Evolutionary conservation across 2,888 invertebrate genomes (phyloP).

Genomic region (Ctena decussata): DNA sequence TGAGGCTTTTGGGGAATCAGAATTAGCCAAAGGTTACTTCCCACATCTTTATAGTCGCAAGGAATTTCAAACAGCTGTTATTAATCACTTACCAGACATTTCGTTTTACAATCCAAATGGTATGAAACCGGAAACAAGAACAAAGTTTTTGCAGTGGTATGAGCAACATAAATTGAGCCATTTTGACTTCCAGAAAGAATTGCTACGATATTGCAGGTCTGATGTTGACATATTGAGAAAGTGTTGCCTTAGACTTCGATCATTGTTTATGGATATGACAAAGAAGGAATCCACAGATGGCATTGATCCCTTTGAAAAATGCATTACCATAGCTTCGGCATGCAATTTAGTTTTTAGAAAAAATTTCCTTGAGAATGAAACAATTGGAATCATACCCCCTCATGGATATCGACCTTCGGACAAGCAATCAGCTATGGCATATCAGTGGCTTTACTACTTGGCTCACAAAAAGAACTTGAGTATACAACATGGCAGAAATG

Average conservation of each 20-base stretch:
- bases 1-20: neutral
- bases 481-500: constrained; percentile 25
- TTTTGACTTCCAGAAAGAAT: constrained; percentile 52
- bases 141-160: neutral
- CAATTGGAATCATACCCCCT: neutral
- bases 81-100: neutral
- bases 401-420: neutral
- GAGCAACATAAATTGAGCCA: neutral
- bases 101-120: neutral
- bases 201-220: constrained; percentile 49
- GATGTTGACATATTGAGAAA: constrained; percentile 51
- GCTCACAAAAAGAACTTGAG: neutral
- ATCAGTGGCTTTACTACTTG: constrained; percentile 8
- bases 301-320: neutral
- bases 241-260: constrained; percentile 35
- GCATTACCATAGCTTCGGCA: neutral
- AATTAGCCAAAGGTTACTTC: neutral
- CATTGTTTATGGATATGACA: neutral
- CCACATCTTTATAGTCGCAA: neutral
- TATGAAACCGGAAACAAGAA: neutral
- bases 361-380: no score
- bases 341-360: neutral
- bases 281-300: neutral
- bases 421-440: neutral
- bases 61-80: neutral